Evolutionary conservation across 1,140 invertebrate species (phyloP).

Genomic region (Latrodectus geometricus): DNA sequence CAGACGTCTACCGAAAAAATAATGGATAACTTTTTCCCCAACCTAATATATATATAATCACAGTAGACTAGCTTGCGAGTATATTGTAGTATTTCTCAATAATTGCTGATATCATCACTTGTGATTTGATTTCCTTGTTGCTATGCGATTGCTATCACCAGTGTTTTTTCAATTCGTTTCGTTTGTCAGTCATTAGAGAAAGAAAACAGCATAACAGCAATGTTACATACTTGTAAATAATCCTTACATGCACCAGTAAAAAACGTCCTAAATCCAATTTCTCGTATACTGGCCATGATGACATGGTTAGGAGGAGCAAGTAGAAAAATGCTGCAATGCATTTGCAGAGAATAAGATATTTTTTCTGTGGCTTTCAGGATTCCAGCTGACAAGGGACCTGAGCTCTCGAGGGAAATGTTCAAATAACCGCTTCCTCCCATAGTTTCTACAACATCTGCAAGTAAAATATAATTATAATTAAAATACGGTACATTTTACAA

Average conservation of each 20-base stretch:
- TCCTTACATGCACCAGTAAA: neutral
- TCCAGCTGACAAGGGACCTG: neutral
- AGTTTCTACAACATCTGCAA: slow-evolving; percentile 18
- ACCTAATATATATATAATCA: too few relatives aligned
- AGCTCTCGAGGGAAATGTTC: neutral
- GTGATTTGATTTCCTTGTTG: too few relatives aligned
- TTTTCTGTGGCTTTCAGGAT: neutral
- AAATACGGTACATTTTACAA: too few relatives aligned
- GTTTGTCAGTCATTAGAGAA: too few relatives aligned
- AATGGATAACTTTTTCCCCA: too few relatives aligned
- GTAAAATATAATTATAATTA: too few relatives aligned
- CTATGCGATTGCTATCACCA: too few relatives aligned
- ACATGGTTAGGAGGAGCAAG: neutral
- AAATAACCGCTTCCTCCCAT: neutral
- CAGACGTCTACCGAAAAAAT: too few relatives aligned
- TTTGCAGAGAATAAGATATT: neutral
- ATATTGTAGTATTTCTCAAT: too few relatives aligned
- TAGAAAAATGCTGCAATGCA: neutral
- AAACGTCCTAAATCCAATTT: slow-evolving; percentile 11
- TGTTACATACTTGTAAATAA: slow-evolving; percentile 12
- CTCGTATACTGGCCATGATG: slow-evolving; percentile 1
- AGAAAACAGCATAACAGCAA: neutral
- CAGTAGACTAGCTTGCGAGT: too few relatives aligned
- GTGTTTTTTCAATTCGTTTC: too few relatives aligned
- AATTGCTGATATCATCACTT: too few relatives aligned